Evolutionary conservation across 2,888 invertebrate genomes (phyloP), one percentile per base, ranked within the genome.

Genomic region (Drosophila paramelanica): DNA sequence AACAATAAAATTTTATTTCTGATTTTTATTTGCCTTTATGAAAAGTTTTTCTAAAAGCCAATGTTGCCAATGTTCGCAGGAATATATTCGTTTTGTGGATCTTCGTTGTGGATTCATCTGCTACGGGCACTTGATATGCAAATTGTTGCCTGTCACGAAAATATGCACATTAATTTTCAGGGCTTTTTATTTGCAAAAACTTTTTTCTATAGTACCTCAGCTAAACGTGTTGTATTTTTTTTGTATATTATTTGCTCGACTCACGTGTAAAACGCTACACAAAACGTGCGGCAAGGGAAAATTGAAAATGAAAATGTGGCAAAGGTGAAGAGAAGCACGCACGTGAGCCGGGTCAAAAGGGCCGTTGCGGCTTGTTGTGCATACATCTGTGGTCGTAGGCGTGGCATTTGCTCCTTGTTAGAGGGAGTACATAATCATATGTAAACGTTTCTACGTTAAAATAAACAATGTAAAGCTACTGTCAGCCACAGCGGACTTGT

Each of bases 151-250:
- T 83, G 79, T 77, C 84, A 86, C 74, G 58, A 79, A 83, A 86
- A 83, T 83, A 83, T 86, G 84, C 77, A 86, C 84, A 86, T 86
- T 83, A 68, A 83, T 81, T 83, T 86, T 64, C 78, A 60, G 65
- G 61, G 69, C 58, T 55, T 62, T 66, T 58, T 77, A 77, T 73
- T 70, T 70, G 51, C 47, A 25, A 49, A 64, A 60, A 42, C 60
- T 70, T 47, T 42, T 31, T 17, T 11, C n/a, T 41, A 57, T 42
- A 59, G 66, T 62, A 56, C 36, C 4, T 5, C 36, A 36, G 36
- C 36, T 36, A 36, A 36, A 13, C 36, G 36, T 13, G 36, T 13
- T 36, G 11, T 36, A 36, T 17, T 20, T 7, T 13, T 52, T 11
- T 39, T 17, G 31, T 11, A 33, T 38, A 14, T 62, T 68, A 66